Base-by-base conservation (phyloP, 2,113 vertebrate species). In the Atlantisia rogersi region DNA sequence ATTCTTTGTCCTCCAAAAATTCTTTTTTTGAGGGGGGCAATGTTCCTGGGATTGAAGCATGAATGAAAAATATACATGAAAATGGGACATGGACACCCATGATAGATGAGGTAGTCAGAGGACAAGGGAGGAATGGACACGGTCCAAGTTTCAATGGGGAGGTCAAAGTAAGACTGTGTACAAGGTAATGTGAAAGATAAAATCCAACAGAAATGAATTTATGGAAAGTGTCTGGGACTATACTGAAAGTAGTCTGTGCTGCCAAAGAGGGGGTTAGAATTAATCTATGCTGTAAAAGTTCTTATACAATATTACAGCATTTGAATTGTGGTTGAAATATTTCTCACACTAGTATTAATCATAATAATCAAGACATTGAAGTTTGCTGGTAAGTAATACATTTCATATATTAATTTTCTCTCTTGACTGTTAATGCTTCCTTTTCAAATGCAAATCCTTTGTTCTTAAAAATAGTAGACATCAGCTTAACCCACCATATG, bases 81-180 rank as follows among this genome's bases (percentile, higher is more conserved):
- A 92, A 46, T 31, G 17, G 3, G 22, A 50, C 0, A 0, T 52
- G n/a, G 14, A 28, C 7, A 67, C 4, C 5, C 50, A 2, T 63
- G 42, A n/a, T 42, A 48, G 18, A 52, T 56, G 39, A 74, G 1
- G 6, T 12, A 48, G 10, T 74, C 32, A 40, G 29, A 64, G 4
- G 20, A 35, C 5, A 32, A 16, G 11, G n/a, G 26, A 50, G 16
- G 46, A 91, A 32, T 24, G 42, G 52, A 10, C 9, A 24, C 0
- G 1, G 15, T 29, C 52, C 15, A 87, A 2, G 0, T 78, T 76
- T 84, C n/a, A 59, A 1, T 14, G 9, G 4, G 13, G 26, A 68
- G 15, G 20, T 81, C 8, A 19, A 21, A 68, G 31, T 14, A 11
- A 18, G 17, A 55, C 37, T 37, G 9, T 4, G 8, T 9, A 15